Evolutionary conservation across 2,888 invertebrate species (phyloP).

Genomic region (Cylloceria caligata): DNA sequence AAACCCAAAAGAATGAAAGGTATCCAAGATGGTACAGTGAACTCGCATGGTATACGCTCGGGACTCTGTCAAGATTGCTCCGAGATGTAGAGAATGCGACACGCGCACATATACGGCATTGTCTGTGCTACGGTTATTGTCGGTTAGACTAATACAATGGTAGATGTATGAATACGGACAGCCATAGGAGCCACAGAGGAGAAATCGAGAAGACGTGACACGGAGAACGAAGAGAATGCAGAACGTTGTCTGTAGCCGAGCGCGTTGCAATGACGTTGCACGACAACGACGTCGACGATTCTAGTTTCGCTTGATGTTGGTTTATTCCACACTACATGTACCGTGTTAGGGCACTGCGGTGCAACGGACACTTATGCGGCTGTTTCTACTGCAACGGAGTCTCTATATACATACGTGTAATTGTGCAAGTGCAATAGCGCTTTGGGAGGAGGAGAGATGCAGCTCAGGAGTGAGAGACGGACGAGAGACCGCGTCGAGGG

Average conservation of each 20-base stretch:
- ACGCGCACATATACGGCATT: neutral
- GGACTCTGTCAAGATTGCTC: slow-evolving; percentile 19
- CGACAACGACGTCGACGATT: slow-evolving; percentile 36
- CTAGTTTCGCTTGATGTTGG: slow-evolving; percentile 41
- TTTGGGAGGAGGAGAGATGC: slow-evolving; percentile 19
- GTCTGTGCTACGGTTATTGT: slow-evolving; percentile 24
- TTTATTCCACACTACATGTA: slow-evolving; percentile 35
- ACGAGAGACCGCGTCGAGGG: slow-evolving; percentile 20
- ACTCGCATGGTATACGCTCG: neutral
- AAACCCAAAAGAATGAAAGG: neutral
- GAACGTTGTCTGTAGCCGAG: slow-evolving; percentile 25
- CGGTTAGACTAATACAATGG: slow-evolving; percentile 38
- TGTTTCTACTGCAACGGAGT: slow-evolving; percentile 29
- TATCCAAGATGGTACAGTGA: neutral
- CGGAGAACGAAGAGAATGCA: slow-evolving; percentile 34
- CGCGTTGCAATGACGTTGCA: slow-evolving; percentile 37
- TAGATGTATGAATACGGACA: slow-evolving; percentile 33
- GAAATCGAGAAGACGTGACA: slow-evolving; percentile 10
- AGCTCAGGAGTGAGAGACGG: slow-evolving; percentile 33
- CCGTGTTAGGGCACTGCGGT: slow-evolving; percentile 21
- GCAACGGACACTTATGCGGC: slow-evolving; percentile 33
- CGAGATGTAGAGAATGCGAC: slow-evolving; percentile 22
- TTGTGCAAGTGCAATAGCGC: slow-evolving; percentile 10
- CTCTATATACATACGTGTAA: slow-evolving; percentile 18
- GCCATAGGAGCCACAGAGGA: slow-evolving; percentile 1